Percentiles rank a stretch among this genome's conserved stretches.
These are phyloP conservation scores for Hassar affinis DNA, from an alignment of 2,113 vertebrate genomes.

Conservation along the genomic window DNA sequence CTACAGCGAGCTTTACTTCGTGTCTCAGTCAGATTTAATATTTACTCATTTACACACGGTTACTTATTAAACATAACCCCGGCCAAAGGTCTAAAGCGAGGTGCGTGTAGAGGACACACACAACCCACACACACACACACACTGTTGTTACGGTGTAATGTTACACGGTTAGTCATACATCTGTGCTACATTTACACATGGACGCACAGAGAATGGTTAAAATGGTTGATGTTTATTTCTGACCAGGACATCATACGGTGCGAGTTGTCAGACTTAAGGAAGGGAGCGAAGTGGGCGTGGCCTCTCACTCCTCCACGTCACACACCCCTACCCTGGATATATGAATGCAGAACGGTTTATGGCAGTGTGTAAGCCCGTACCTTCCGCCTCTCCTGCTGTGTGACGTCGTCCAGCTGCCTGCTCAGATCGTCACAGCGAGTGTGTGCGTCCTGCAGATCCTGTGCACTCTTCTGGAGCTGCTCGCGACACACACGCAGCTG, in stretches of 20 bases:
- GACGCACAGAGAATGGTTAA: no score
- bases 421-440: conserved; percentile 67
- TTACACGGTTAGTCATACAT: background rate
- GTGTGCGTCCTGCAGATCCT: conserved; percentile 70
- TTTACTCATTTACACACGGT: background rate
- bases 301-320: background rate
- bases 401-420: conserved; percentile 71
- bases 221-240: background rate
- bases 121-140: background rate
- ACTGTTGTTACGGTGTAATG: background rate
- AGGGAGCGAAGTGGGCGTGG: background rate
- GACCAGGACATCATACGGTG: background rate
- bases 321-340: background rate
- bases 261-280: background rate
- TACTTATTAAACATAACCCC: background rate
- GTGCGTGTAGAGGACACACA: background rate
- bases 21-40: background rate
- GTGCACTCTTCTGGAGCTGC: conserved; percentile 65
- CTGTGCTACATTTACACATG: background rate
- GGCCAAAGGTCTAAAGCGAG: background rate
- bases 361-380: conserved; percentile 59
- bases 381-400: conserved; percentile 72
- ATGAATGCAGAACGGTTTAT: background rate
- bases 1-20: background rate
- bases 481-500: conserved; percentile 72